phyloP scores from a whole-genome alignment of 2,888 invertebrate species.

The Drosophila niveifrons region DNA sequence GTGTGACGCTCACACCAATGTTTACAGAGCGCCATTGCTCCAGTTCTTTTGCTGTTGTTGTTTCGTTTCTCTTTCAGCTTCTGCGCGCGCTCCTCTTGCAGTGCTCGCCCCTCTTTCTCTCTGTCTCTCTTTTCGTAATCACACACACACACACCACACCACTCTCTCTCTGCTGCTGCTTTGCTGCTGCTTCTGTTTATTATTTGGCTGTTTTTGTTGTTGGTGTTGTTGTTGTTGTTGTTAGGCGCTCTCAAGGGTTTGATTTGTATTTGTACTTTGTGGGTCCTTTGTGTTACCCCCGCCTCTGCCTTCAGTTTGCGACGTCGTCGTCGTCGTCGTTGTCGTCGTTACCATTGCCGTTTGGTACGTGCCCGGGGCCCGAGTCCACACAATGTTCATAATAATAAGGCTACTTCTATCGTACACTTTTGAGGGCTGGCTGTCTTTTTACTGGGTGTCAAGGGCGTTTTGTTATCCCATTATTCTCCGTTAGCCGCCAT shows the following conservation, averaged over 20 bases:
- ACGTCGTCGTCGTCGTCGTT: neutral
- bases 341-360: slow-evolving; percentile 46
- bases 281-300: slow-evolving; percentile 61
- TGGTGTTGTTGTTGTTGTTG: slow-evolving; percentile 54
- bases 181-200: slow-evolving; percentile 57
- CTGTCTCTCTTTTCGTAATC: slow-evolving; percentile 12
- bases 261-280: slow-evolving; percentile 76
- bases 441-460: slow-evolving; percentile 84
- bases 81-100: slow-evolving; percentile 22
- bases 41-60: slow-evolving; percentile 44
- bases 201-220: slow-evolving; percentile 59
- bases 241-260: slow-evolving; percentile 75
- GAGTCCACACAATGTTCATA: slow-evolving; percentile 73
- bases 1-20: slow-evolving; percentile 43
- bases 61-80: slow-evolving; percentile 27
- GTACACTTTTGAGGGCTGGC: slow-evolving; percentile 74
- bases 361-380: slow-evolving; percentile 72
- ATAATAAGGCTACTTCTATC: slow-evolving; percentile 79
- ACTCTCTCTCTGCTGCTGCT: slow-evolving; percentile 6
- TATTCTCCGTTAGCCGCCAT: slow-evolving; percentile 80
- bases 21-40: slow-evolving; percentile 74
- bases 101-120: neutral
- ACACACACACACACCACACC: neutral
- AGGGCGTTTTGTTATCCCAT: slow-evolving; percentile 84
- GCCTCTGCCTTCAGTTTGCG: neutral